Evolutionary conservation across 2,113 vertebrate species (phyloP), one percentile per base, ranked within the genome.

Genomic region (Percopsis transmontana): DNA sequence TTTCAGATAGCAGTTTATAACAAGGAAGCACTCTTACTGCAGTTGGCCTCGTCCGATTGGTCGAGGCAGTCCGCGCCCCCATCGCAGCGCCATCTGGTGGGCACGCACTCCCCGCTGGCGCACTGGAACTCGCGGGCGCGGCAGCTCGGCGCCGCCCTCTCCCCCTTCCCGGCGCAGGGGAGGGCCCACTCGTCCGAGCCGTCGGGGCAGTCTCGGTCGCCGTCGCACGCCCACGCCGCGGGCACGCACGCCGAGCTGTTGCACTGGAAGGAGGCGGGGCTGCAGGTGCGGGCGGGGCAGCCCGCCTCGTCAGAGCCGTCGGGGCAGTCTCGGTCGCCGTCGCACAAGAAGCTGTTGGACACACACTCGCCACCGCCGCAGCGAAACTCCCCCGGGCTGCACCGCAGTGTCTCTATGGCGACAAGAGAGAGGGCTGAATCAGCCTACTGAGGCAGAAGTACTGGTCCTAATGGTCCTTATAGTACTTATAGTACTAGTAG

Each of bases 151-250:
- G 2, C 0, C 0, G 7, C 20, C 14, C 45, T 0, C 0, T 2
- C 66, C 19, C 66, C 42, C 0, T 2, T 0, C 0, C 12, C 77
- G 0, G 5, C 70, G 5, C 95, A 97, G 81, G 18, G 80, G 73
- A 84, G 33, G 0, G 86, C 88, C 85, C 91, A 91, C 89, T 98
- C 96, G 0, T 98, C 96, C 0, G 95, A 96, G 14, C 91, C 90
- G 0, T 97, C 95, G 0, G 47, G 0, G 16, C 96, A 98, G 84
- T 97, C 96, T 0, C 0, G 0, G 3, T 94, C 94, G 0, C 90
- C 89, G 2, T 98, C 95, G 0, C 96, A 98, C 48, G 62, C 83
- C 96, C 95, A 96, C 0, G 80, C 8, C 1, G 45, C 20, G 0
- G 90, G 92, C 9, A 98, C 80, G 13, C 96, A 98, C 44, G 69